Conservation (phyloP, 2,888 invertebrate species). For the Clivina fossor region DNA sequence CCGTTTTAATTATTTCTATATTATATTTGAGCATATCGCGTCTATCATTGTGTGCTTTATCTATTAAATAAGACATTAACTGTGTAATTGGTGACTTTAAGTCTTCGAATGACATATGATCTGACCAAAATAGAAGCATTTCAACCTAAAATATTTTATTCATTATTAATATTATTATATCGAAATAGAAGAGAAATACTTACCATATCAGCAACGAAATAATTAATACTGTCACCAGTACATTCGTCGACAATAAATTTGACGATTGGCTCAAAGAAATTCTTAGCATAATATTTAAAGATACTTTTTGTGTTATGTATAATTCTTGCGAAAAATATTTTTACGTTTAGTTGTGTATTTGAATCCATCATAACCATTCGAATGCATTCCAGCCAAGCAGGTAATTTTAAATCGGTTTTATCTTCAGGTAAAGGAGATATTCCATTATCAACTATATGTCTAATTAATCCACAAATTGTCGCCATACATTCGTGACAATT, state of each 20-base stretch:
- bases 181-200: constrained; percentile 40
- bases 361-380: constrained; percentile 45
- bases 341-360: constrained; percentile 57
- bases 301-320: constrained; percentile 60
- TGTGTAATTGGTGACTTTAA: constrained; percentile 52
- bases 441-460: constrained; percentile 56
- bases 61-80: constrained; percentile 58
- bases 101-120: constrained; percentile 50
- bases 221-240: constrained; percentile 59
- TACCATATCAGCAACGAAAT: constrained; percentile 64
- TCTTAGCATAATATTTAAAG: constrained; percentile 54
- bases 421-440: constrained; percentile 46
- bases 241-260: constrained; percentile 52
- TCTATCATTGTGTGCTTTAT: constrained; percentile 54
- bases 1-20: constrained; percentile 59
- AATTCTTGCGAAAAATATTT: constrained; percentile 64
- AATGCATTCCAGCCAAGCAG: constrained; percentile 46
- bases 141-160: constrained; percentile 45
- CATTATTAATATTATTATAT: constrained; percentile 27
- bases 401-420: constrained; percentile 40
- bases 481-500: constrained; percentile 74
- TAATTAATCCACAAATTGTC: constrained; percentile 60
- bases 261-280: constrained; percentile 57
- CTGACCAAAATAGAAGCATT: constrained; percentile 61
- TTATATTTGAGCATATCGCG: constrained; percentile 62